Conservation (phyloP, 2,797 vertebrate species). For the Gadopsis bispinosus region DNA sequence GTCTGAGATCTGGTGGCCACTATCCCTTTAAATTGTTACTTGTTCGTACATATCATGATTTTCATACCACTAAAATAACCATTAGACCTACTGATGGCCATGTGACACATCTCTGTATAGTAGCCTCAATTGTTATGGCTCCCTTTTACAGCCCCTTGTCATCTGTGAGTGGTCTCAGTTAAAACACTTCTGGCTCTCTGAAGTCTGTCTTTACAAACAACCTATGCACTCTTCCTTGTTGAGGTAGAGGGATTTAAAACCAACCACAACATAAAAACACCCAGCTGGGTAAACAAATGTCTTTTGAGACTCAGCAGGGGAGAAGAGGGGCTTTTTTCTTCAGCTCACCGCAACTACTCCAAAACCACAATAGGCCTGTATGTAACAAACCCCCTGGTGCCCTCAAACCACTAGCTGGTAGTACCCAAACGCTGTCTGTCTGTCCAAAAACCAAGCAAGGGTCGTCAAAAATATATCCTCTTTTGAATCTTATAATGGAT, state of each 20-base stretch:
- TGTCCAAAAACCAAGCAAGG: slow-evolving; percentile 24
- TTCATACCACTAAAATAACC: slow-evolving; percentile 30
- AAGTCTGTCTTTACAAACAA: slow-evolving; percentile 61
- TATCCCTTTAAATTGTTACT: slow-evolving; percentile 20
- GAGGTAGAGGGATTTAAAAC: slow-evolving; percentile 52
- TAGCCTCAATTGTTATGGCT: slow-evolving; percentile 36
- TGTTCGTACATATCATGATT: slow-evolving; percentile 30
- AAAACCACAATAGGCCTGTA: slow-evolving; percentile 55
- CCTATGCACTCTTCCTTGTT: slow-evolving; percentile 63
- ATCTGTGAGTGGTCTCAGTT: slow-evolving; percentile 49
- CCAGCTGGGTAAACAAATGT: slow-evolving; percentile 57
- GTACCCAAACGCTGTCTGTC: slow-evolving; percentile 17
- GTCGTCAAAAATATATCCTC: slow-evolving; percentile 6
- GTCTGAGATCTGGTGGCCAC: slow-evolving; percentile 25
- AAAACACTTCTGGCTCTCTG: slow-evolving; percentile 52
- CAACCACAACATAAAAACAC: slow-evolving; percentile 71
- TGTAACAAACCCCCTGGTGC: slow-evolving; percentile 19
- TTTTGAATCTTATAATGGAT: slow-evolving; percentile 21
- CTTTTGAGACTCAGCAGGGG: slow-evolving; percentile 50
- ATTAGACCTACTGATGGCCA: slow-evolving; percentile 4
- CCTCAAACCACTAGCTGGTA: slow-evolving; percentile 45
- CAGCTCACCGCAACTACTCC: slow-evolving; percentile 40
- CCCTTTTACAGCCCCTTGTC: slow-evolving; percentile 44
- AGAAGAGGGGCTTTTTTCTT: slow-evolving; percentile 31
- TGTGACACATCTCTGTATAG: slow-evolving; percentile 35